Base-by-base conservation (phyloP, 2,888 invertebrate species). In the Thysanoteuthis rhombus region DNA sequence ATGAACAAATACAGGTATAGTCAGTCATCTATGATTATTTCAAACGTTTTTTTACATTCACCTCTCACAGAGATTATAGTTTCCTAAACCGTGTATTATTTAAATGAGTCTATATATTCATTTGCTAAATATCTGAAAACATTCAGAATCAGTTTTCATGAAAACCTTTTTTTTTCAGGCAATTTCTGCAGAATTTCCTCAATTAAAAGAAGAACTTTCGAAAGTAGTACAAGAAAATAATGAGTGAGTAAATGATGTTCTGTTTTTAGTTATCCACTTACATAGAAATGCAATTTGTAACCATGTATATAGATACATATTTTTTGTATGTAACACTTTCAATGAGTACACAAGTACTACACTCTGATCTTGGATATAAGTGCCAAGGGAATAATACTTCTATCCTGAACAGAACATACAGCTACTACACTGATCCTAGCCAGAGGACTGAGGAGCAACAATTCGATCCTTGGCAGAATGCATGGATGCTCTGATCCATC, bases 211-310 rank as follows among this genome's bases (percentile, higher is more conserved):
- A 45, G 92, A 92, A n/a, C 40, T 92, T 38, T 45, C 19, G n/a
- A 42, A 92, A 92, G 92, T 92, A 45, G n/a, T 45, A 92, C 40
- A 92, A 92, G 92, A 92, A 92, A 92, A 92, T 92, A 36, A 92
- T 92, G 92, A 92, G 92, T 92, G 39, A 92, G 92, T 92, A 45
- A 92, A 75, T 75, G 1, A n/a, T 75, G 25, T 36, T 8, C 32
- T 28, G 25, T 25, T n/a, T 75, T n/a, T 75, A 36, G 12, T n/a
- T n/a, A n/a, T n/a, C n/a, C n/a, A n/a, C n/a, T n/a, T n/a, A n/a
- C n/a, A n/a, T n/a, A n/a, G n/a, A n/a, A n/a, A n/a, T n/a, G n/a
- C n/a, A n/a, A n/a, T n/a, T n/a, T n/a, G n/a, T n/a, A n/a, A n/a
- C n/a, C n/a, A n/a, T n/a, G n/a, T n/a, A n/a, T n/a, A n/a, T n/a